Evolutionary conservation across 2,797 vertebrate species (phyloP).

Genomic region (Scarus forsteni): DNA sequence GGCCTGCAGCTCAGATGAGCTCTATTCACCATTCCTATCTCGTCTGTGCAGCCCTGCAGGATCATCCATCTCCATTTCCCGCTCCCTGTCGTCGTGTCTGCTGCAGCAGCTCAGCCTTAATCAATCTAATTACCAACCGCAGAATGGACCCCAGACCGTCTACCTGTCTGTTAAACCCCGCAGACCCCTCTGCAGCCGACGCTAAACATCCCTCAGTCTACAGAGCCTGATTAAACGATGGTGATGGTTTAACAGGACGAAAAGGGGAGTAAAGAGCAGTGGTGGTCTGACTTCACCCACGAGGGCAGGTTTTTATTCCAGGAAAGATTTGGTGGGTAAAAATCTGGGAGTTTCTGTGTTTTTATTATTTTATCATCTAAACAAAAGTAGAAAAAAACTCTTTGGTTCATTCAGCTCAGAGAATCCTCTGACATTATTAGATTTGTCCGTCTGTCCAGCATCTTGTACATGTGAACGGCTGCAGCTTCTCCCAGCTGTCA

Average conservation of each 20-base stretch:
- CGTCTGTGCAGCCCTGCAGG: conserved; percentile 62
- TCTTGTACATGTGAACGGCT: no score
- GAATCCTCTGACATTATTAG: no score
- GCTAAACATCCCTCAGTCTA: neutral
- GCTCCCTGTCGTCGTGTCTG: conserved; percentile 52
- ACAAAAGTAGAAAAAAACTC: no score
- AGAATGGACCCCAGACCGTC: conserved; percentile 54
- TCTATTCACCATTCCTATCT: conserved; percentile 75
- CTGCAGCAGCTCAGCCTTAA: conserved; percentile 65
- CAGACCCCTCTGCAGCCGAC: conserved; percentile 10
- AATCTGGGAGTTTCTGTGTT: neutral
- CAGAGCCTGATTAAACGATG: conserved; percentile 10
- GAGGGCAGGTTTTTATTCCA: neutral
- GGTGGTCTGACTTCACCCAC: neutral
- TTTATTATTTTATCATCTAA: no score
- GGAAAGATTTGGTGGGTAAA: neutral
- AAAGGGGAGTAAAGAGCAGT: neutral
- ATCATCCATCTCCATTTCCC: conserved; percentile 78
- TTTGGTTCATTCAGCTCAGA: no score
- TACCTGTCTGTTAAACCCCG: conserved; percentile 46
- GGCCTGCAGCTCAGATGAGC: conserved; percentile 36
- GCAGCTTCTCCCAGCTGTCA: no score
- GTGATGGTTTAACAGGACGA: neutral
- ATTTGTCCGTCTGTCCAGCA: no score
- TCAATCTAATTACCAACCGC: conserved; percentile 76